These are phyloP conservation scores for Mamestra configurata DNA, from an alignment of 1,140 invertebrate genomes.

Conservation along the genomic window DNA sequence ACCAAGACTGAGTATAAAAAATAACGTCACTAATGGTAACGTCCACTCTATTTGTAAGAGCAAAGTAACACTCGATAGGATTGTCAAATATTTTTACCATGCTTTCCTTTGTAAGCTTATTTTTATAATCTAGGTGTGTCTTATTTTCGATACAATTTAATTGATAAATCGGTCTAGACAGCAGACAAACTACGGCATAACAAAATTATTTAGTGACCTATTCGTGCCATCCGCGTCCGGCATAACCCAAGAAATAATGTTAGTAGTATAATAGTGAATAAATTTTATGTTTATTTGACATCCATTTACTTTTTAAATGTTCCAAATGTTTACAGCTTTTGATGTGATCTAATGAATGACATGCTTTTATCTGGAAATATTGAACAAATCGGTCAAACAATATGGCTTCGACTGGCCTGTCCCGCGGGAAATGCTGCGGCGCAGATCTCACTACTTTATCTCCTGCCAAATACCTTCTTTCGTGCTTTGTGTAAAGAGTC, in stretches of 20 bases:
- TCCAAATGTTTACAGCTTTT: conserved; percentile 1
- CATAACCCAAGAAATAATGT: neutral
- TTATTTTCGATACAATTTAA: neutral
- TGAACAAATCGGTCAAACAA: conserved; percentile 23
- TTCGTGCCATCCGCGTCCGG: neutral
- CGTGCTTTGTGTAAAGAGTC: conserved; percentile 36
- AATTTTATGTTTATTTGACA: conserved; percentile 30
- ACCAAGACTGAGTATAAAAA: too few species aligned
- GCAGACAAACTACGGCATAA: neutral
- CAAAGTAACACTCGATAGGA: too few species aligned
- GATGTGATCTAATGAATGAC: conserved; percentile 21
- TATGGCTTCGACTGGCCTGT: neutral
- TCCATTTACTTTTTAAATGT: conserved; percentile 12
- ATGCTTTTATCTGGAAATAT: conserved; percentile 31
- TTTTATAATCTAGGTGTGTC: neutral
- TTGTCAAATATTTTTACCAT: too few species aligned
- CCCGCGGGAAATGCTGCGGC: neutral
- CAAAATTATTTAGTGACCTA: neutral
- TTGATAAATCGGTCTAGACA: neutral
- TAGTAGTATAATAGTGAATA: neutral
- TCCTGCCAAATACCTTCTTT: conserved; percentile 30
- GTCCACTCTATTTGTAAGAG: too few species aligned
- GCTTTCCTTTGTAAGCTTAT: neutral
- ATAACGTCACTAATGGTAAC: too few species aligned
- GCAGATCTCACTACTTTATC: conserved; percentile 22